Evolutionary conservation across 1,140 invertebrate genomes (phyloP).

Genomic region (Bombus breviceps): DNA sequence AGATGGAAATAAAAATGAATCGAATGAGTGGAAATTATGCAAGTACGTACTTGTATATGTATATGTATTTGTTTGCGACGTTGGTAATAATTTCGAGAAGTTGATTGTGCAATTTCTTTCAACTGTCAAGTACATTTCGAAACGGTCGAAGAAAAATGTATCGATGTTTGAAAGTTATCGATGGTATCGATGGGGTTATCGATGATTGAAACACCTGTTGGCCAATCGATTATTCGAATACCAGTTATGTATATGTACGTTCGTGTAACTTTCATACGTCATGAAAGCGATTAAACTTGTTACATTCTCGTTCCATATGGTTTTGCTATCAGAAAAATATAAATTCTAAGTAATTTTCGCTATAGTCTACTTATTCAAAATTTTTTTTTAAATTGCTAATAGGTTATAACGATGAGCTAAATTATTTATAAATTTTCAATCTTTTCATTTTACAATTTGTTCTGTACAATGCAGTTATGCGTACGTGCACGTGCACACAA

Average conservation of each 20-base stretch:
- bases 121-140: background rate
- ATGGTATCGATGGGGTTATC: background rate
- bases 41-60: background rate
- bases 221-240: background rate
- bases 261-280: too few species aligned
- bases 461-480: too few species aligned
- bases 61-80: too few species aligned
- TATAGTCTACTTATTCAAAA: too few species aligned
- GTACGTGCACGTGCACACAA: too few species aligned
- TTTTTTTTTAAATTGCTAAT: too few species aligned
- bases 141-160: background rate
- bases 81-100: background rate
- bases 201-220: conserved; percentile 12
- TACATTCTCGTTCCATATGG: background rate
- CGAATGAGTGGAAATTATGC: background rate
- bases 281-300: too few species aligned
- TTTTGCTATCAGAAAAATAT: too few species aligned
- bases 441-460: too few species aligned
- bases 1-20: background rate
- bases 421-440: too few species aligned
- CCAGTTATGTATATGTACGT: background rate
- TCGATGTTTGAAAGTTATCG: background rate
- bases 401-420: too few species aligned
- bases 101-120: background rate
- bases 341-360: too few species aligned